Evolutionary conservation across 2,113 vertebrate species (phyloP).

Genomic region (Cisticola juncidis): DNA sequence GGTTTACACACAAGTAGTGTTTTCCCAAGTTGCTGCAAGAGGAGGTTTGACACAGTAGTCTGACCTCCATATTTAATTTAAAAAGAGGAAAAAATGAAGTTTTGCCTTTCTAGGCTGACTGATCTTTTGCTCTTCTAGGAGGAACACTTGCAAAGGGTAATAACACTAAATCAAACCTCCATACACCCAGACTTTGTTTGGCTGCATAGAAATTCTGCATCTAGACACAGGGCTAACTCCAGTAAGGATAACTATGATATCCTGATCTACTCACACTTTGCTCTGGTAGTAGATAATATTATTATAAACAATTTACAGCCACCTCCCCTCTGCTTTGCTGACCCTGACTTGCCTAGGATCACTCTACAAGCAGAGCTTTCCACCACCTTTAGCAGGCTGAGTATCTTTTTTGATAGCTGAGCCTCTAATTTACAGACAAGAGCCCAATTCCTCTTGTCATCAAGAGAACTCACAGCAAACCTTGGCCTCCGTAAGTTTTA

Average conservation of each 20-base stretch:
- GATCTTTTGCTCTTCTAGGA: neutral
- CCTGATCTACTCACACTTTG: neutral
- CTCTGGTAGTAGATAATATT: neutral
- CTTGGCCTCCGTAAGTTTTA: neutral
- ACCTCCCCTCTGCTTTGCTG: neutral
- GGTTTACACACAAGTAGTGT: neutral
- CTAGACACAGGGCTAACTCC: neutral
- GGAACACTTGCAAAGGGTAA: neutral
- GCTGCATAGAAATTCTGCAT: neutral
- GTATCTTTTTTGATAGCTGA: neutral
- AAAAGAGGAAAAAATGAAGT: neutral
- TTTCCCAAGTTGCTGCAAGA: neutral
- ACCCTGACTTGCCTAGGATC: neutral
- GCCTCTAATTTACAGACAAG: neutral
- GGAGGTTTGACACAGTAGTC: neutral
- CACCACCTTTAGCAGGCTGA: neutral
- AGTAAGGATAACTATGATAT: neutral
- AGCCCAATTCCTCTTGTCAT: neutral
- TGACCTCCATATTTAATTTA: neutral
- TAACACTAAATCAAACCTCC: neutral
- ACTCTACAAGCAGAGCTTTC: neutral
- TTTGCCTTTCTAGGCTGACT: neutral
- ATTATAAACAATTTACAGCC: neutral
- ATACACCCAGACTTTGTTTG: neutral
- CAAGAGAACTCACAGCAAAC: neutral